Evolutionary conservation across 1,140 invertebrate species (phyloP).

Genomic region (Chironomus striatipennis): DNA sequence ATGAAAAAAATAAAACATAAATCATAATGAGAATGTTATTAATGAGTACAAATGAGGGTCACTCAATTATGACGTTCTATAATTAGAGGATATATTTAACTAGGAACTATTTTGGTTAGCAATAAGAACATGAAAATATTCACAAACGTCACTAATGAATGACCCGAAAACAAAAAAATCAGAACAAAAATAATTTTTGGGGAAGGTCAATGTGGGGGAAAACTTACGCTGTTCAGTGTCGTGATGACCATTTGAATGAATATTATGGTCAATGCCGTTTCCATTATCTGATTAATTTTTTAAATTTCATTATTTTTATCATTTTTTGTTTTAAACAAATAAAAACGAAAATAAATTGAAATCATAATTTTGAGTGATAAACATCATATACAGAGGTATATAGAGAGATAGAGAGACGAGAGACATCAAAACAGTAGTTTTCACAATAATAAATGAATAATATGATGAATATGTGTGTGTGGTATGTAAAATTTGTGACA

Average conservation of each 20-base stretch:
- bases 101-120: no score
- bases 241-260: slow-evolving; percentile 4
- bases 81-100: no score
- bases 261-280: slow-evolving; percentile 22
- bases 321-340: neutral
- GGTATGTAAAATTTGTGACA: neutral
- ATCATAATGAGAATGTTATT: no score
- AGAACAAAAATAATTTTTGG: neutral
- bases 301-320: slow-evolving; percentile 22
- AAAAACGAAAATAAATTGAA: slow-evolving; percentile 26
- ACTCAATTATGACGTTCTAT: no score
- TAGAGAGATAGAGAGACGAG: neutral
- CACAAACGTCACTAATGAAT: no score
- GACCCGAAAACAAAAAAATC: neutral
- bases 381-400: neutral
- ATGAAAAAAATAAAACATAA: no score
- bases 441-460: slow-evolving; percentile 18
- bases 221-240: slow-evolving; percentile 38
- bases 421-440: neutral
- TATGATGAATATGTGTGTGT: neutral
- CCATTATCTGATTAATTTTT: slow-evolving; percentile 19
- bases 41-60: no score
- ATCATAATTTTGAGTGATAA: neutral
- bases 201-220: neutral
- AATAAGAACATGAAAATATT: no score